Conservation (phyloP, 2,797 vertebrate species). For the Centroberyx gerrardi region DNA sequence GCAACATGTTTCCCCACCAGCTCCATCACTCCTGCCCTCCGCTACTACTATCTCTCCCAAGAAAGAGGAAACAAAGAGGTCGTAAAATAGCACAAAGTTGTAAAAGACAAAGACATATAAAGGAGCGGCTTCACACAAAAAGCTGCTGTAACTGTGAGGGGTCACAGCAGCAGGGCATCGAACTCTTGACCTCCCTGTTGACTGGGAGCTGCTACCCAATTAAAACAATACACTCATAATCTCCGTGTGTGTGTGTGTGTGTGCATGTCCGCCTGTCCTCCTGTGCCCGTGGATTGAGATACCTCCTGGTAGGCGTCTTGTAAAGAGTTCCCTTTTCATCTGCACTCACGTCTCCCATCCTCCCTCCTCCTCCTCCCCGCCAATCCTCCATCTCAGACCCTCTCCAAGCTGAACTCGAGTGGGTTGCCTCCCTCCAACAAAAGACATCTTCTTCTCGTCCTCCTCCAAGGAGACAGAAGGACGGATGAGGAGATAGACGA, state of each 20-base stretch:
- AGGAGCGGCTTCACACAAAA: conserved; percentile 59
- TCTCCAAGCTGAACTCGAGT: conserved; percentile 65
- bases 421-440: conserved; percentile 72
- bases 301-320: conserved; percentile 52
- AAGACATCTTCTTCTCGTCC: conserved; percentile 64
- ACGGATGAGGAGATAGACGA: conserved; percentile 66
- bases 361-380: conserved; percentile 49
- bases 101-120: conserved; percentile 74
- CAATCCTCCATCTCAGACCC: conserved; percentile 43
- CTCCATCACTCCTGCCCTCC: conserved; percentile 39
- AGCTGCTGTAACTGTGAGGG: conserved; percentile 70
- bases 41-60: conserved; percentile 53
- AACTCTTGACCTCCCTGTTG: conserved; percentile 83
- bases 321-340: conserved; percentile 60
- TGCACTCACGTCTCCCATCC: conserved; percentile 60
- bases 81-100: conserved; percentile 79
- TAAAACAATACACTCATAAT: conserved; percentile 78
- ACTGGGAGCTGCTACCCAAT: conserved; percentile 64
- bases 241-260: conserved; percentile 34
- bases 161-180: conserved; percentile 73
- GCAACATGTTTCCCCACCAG: conserved; percentile 33
- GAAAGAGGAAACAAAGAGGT: conserved; percentile 75
- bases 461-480: conserved; percentile 64
- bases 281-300: conserved; percentile 25
- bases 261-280: conserved; percentile 16